Evolutionary conservation across 2,113 vertebrate genomes (phyloP), one percentile per base, ranked within the genome.

Genomic region (Passer domesticus): DNA sequence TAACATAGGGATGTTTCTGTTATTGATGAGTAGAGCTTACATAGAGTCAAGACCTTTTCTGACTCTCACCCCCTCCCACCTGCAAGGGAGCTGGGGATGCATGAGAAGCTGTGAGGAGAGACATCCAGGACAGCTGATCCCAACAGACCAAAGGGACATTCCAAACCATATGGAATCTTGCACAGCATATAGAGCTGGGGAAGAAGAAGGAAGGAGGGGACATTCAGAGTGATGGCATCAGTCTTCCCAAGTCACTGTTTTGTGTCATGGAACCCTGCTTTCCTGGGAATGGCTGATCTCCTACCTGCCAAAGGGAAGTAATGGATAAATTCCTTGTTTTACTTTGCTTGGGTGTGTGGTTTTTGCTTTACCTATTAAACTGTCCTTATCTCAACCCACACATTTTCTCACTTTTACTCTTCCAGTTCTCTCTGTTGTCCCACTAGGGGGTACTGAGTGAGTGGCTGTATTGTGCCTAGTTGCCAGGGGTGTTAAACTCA

Each of bases 31-130:
- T 8, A 69, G 43, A 69, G 8, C 43, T 69, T 39, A 22, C 8
- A 8, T 1, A 27, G 21, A 46, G 12, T 22, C 49, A 46, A 52
- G 9, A 18, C 28, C 7, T 64, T n/a, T 76, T 35, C 56, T 58
- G 21, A 8, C 17, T 64, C 20, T 23, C 24, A 46, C 17, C 4
- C 8, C 24, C n/a, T 6, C 24, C 33, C 17, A 58, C 10, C 56
- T 7, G 9, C 0, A 1, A 68, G 15, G 18, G 35, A 11, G 20
- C 4, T 41, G 28, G 10, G 53, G 9, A 3, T 55, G 16, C 68
- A 62, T 3, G 10, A 43, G 13, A 25, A 74, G 15, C 11, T 37
- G n/a, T 13, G 35, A 55, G 21, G 13, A 16, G 25, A 31, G n/a
- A 21, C 46, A 55, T 47, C 37, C 13, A 5, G 31, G 47, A 33